These are phyloP conservation scores for Rhipidura dahli DNA, from an alignment of 2,113 vertebrate species.

Conservation along the genomic window DNA sequence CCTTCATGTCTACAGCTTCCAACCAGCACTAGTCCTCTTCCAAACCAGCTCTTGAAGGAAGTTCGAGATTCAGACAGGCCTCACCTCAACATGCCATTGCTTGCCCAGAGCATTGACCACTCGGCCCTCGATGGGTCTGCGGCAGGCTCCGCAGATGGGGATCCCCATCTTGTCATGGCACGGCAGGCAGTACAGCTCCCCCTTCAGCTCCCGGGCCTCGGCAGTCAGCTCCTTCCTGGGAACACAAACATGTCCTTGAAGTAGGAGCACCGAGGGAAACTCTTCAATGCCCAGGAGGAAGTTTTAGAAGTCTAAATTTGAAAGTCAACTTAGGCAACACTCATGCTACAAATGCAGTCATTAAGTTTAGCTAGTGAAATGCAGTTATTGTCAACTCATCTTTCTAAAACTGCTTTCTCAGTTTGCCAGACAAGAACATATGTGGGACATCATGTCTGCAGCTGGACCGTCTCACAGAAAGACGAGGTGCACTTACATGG, in stretches of 20 bases:
- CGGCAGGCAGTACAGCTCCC: constrained; percentile 76
- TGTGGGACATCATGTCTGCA: neutral
- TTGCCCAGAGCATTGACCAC: constrained; percentile 79
- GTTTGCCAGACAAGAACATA: neutral
- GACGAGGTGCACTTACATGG: rapidly evolving
- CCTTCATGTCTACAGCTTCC: neutral
- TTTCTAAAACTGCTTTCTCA: neutral
- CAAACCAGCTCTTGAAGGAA: neutral
- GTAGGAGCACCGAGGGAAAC: neutral
- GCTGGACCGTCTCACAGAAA: neutral
- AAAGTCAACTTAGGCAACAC: neutral
- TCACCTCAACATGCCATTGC: constrained; percentile 81
- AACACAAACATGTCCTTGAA: neutral
- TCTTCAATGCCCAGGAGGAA: neutral
- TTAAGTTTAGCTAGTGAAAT: neutral
- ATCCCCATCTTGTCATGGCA: constrained; percentile 81
- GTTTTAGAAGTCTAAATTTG: neutral
- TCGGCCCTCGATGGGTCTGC: constrained; percentile 75
- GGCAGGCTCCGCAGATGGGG: constrained; percentile 79
- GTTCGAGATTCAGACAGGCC: neutral
- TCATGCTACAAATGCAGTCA: neutral
- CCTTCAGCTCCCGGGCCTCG: constrained; percentile 77
- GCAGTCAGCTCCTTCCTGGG: constrained; percentile 77
- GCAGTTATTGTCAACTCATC: neutral
- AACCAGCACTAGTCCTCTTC: neutral